A percentile compares a stretch with the other conserved stretches of the same genome.
These are phyloP conservation scores for Parthenolecanium corni DNA, from an alignment of 2,888 invertebrate species.

Conservation along the genomic window DNA sequence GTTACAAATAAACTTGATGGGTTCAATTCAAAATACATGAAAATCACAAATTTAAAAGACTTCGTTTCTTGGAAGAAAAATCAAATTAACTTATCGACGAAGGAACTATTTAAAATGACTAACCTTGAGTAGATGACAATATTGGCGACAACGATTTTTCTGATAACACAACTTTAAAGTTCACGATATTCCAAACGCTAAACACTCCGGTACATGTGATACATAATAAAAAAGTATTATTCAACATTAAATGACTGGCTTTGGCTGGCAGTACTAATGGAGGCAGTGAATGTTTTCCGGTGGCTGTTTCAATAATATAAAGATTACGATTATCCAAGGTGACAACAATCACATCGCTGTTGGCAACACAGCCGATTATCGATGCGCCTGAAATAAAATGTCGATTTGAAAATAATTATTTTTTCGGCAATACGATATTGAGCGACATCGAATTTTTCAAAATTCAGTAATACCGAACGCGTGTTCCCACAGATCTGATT, in stretches of 20 bases:
- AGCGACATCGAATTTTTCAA: no score
- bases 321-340: slow-evolving; percentile 57
- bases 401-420: slow-evolving; percentile 23
- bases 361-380: slow-evolving; percentile 50
- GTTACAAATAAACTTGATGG: background rate
- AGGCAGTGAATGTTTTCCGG: slow-evolving; percentile 43
- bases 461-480: slow-evolving; percentile 31
- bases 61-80: no score
- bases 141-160: slow-evolving; percentile 29
- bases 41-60: no score
- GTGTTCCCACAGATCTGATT: slow-evolving; percentile 32
- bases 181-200: slow-evolving; percentile 96
- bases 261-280: slow-evolving; percentile 47
- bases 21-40: slow-evolving; percentile 6
- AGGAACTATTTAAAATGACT: background rate
- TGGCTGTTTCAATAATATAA: slow-evolving; percentile 48
- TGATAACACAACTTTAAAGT: slow-evolving; percentile 51
- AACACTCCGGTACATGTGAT: slow-evolving; percentile 47
- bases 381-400: slow-evolving; percentile 42
- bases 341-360: slow-evolving; percentile 48
- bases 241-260: slow-evolving; percentile 42
- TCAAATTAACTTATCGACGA: no score
- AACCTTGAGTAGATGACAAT: slow-evolving; percentile 29
- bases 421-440: no score
- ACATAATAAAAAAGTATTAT: slow-evolving; percentile 38